Evolutionary conservation across 2,113 vertebrate genomes (phyloP), one percentile per base, ranked within the genome.

Genomic region (Phrynosoma blainvillii): DNA sequence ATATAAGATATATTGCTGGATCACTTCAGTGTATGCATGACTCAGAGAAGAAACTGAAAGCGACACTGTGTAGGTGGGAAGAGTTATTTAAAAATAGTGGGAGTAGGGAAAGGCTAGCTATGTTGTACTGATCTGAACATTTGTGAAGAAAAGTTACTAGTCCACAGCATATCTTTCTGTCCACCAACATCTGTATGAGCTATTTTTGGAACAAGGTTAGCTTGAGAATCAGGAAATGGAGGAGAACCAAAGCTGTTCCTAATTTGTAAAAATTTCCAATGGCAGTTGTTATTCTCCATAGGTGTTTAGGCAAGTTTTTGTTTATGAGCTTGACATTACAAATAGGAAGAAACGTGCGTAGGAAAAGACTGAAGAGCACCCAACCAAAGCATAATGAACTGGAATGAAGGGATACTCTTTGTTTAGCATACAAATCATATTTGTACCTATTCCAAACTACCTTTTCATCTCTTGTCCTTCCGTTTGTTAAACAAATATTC

Each of bases 21-120:
- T 94, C 92, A 91, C 92, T 90, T 93, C 94, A 82, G 71, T 92
- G 93, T 92, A 89, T 88, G 93, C 75, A 40, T 96, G 95, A 96
- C 92, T 96, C 95, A 95, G 59, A 90, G 78, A 89, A 89, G 92
- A 62, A 94, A 91, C 89, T 91, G 93, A 91, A 94, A 89, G 83
- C 93, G 93, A 89, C 85, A 79, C 92, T 93, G 93, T 92, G 94
- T 95, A 94, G 94, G 92, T 95, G 94, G 91, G 1, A 47, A 90
- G 94, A 87, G 16, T 88, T 87, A 85, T 79, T 85, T 90, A 84
- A 87, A 93, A 91, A 92, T 93, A 89, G 93, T 90, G 92, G 81
- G 94, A 93, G 76, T 2, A 11, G 20, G 30, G 40, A 68, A 68
- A 70, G 7, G 66, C 66, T 32, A 7, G 52, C 20, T 40, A 23